phyloP scores from a whole-genome alignment of 2,888 invertebrate species.

The Andrena minutula region DNA sequence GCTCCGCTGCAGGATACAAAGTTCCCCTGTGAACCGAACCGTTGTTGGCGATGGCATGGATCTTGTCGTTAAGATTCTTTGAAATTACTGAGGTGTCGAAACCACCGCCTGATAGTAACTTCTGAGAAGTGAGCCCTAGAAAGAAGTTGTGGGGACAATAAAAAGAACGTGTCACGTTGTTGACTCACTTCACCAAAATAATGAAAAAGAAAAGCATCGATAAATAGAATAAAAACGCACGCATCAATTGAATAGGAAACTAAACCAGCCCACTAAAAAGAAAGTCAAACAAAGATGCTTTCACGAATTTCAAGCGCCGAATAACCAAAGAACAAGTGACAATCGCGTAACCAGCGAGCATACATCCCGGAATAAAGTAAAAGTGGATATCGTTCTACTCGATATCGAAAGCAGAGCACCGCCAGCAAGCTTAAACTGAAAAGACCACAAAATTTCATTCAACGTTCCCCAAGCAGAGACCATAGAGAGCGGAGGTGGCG shows the following conservation, averaged over 20 bases:
- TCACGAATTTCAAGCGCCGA: too few species aligned
- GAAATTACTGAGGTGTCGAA: constrained; percentile 45
- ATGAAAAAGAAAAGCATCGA: background rate
- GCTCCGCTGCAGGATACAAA: constrained; percentile 13
- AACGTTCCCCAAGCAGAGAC: background rate
- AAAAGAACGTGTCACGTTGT: background rate
- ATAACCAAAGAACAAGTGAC: too few species aligned
- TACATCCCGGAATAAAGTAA: background rate
- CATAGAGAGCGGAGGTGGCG: too few species aligned
- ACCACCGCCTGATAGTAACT: background rate
- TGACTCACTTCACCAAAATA: background rate
- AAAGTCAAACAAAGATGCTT: too few species aligned
- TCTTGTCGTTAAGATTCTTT: constrained; percentile 50
- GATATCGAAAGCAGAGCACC: background rate
- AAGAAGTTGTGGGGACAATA: background rate
- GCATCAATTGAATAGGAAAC: background rate
- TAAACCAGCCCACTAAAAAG: background rate
- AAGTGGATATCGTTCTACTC: too few species aligned
- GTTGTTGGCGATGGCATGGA: constrained; percentile 5
- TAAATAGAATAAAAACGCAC: background rate
- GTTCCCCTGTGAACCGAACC: constrained; percentile 20
- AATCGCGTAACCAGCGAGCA: background rate
- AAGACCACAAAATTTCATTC: background rate
- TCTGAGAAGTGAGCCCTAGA: background rate
- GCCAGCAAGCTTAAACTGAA: background rate